These are phyloP conservation scores for Leptopilina drosophilae DNA, from an alignment of 2,888 invertebrate species.

Conservation along the genomic window DNA sequence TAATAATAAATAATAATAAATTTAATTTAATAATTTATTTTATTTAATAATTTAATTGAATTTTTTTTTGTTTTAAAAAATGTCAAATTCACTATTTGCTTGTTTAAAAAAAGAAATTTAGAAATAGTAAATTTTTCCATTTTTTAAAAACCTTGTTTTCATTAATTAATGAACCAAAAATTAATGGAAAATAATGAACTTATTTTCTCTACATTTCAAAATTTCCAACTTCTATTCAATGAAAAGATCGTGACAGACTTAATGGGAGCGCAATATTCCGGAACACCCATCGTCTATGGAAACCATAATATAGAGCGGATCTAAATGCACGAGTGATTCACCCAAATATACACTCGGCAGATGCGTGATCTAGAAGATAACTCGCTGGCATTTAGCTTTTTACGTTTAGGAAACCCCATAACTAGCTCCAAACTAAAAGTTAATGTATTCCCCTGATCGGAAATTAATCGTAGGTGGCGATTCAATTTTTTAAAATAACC, in stretches of 20 bases:
- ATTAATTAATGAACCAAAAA: too few relatives aligned
- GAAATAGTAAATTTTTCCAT: too few relatives aligned
- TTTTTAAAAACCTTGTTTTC: too few relatives aligned
- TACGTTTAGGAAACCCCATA: slow-evolving; percentile 50
- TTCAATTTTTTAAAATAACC: neutral
- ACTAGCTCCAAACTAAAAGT: slow-evolving; percentile 32
- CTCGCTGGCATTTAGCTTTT: slow-evolving; percentile 58
- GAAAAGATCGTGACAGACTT: neutral
- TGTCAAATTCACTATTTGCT: too few relatives aligned
- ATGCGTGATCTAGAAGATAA: slow-evolving; percentile 75
- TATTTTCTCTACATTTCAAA: too few relatives aligned
- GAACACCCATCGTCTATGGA: slow-evolving; percentile 72
- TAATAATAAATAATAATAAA: too few relatives aligned
- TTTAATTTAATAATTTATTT: too few relatives aligned
- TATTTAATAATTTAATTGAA: too few relatives aligned
- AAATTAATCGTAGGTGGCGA: neutral
- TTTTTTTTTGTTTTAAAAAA: too few relatives aligned
- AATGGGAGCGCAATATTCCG: slow-evolving; percentile 67
- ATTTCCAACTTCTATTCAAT: too few relatives aligned
- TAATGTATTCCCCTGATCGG: slow-evolving; percentile 14
- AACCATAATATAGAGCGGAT: slow-evolving; percentile 71
- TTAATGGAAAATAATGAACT: too few relatives aligned
- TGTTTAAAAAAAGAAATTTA: too few relatives aligned
- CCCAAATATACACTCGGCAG: slow-evolving; percentile 70
- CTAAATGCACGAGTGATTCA: slow-evolving; percentile 71